Evolutionary conservation across 2,888 invertebrate species (phyloP).

Genomic region (Dryobotodes eremita): DNA sequence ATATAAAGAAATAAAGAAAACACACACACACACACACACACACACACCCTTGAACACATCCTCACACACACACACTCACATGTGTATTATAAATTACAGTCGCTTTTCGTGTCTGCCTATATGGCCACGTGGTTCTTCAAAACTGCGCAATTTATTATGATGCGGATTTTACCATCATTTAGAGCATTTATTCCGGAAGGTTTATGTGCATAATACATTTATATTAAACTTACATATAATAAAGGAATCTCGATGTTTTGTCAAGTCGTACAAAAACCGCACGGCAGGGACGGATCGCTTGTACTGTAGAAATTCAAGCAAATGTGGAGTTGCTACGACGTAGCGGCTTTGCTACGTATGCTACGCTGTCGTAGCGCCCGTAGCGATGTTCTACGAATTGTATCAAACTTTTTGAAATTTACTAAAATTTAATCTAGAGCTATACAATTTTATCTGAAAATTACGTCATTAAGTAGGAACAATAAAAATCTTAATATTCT

Average conservation of each 20-base stretch:
- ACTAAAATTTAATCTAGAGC: background rate
- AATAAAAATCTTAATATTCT: background rate
- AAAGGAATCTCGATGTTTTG: background rate
- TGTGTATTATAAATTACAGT: background rate
- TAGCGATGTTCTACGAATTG: background rate
- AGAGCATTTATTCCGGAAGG: background rate
- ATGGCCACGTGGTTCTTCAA: too few species aligned
- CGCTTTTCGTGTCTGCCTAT: background rate
- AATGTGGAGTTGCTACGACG: background rate
- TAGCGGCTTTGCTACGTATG: background rate
- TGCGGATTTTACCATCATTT: background rate
- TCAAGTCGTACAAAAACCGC: too few species aligned
- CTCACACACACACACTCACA: too few species aligned
- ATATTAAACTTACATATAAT: background rate
- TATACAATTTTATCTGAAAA: too few species aligned
- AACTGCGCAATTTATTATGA: rapidly evolving
- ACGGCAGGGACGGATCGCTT: background rate
- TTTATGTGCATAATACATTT: background rate
- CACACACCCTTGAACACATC: too few species aligned
- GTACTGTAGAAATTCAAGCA: too few species aligned
- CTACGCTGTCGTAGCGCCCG: background rate
- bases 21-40: too few species aligned
- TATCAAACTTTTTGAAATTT: background rate
- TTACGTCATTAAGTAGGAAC: too few species aligned
- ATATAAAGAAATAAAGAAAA: too few species aligned